These are phyloP conservation scores for Porites evermanni DNA, from an alignment of 92 coral and sea anemone species.

Conservation along the genomic window DNA sequence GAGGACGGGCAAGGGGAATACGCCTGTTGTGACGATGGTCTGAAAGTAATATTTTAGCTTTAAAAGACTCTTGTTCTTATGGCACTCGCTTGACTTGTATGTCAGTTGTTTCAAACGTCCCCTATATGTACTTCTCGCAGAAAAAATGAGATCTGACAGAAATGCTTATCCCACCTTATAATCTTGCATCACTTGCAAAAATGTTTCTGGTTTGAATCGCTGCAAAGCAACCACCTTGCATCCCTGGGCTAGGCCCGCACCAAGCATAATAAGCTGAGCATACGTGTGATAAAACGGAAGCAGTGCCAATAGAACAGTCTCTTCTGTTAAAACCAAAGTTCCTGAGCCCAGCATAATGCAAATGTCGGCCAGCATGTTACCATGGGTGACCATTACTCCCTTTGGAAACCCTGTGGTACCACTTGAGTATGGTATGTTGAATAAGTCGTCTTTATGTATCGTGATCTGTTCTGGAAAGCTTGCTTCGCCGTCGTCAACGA, in stretches of 20 bases:
- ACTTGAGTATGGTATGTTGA: slow-evolving; percentile 82
- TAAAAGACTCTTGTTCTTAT: too few relatives aligned
- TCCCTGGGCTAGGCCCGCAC: slow-evolving; percentile 52
- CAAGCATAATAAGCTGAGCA: slow-evolving; percentile 60
- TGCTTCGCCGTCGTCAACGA: slow-evolving; percentile 74
- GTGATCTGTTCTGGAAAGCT: slow-evolving; percentile 60
- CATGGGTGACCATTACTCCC: slow-evolving; percentile 93
- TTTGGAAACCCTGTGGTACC: slow-evolving; percentile 94
- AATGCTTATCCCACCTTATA: slow-evolving; percentile 53
- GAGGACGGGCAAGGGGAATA: too few relatives aligned
- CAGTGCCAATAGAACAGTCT: slow-evolving; percentile 49
- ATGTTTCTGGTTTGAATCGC: slow-evolving; percentile 66
- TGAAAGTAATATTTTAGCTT: too few relatives aligned
- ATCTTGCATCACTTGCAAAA: slow-evolving; percentile 67
- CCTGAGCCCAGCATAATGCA: neutral
- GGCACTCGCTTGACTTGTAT: too few relatives aligned
- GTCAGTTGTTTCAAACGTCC: too few relatives aligned
- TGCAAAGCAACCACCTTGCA: slow-evolving; percentile 67
- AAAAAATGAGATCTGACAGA: too few relatives aligned
- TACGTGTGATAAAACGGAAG: slow-evolving; percentile 78
- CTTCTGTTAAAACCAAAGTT: neutral
- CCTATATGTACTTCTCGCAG: too few relatives aligned
- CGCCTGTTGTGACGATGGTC: too few relatives aligned
- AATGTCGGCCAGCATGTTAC: slow-evolving; percentile 61
- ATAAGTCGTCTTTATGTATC: slow-evolving; percentile 75